Evolutionary conservation across 1,140 invertebrate genomes (phyloP).

Genomic region (Microplitis demolitor): DNA sequence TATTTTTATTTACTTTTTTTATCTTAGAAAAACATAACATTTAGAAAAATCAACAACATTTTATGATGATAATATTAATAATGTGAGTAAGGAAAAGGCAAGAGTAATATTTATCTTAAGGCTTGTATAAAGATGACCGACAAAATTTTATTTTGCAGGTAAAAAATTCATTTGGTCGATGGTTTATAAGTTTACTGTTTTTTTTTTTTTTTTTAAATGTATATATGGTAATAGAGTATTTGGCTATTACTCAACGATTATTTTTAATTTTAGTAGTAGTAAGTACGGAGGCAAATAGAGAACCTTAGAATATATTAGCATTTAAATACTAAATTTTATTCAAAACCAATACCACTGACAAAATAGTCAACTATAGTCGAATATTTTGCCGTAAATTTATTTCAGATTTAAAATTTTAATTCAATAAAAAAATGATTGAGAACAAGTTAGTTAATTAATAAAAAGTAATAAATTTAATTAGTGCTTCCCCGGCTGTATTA

Average conservation of each 20-base stretch:
- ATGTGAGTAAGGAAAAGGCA: neutral
- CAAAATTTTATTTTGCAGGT: neutral
- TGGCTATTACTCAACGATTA: too few species aligned
- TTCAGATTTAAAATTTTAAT: too few species aligned
- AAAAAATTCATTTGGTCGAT: neutral
- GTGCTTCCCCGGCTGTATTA: neutral
- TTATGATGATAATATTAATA: neutral
- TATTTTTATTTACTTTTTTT: too few species aligned
- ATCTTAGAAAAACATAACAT: neutral
- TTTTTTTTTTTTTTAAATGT: slow-evolving; percentile 1
- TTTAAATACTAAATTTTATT: neutral
- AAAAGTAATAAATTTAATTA: neutral
- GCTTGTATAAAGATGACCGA: neutral
- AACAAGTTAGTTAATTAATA: neutral
- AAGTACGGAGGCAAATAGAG: too few species aligned
- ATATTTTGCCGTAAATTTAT: too few species aligned
- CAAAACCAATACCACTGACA: neutral
- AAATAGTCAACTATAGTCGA: neutral
- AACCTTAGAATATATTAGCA: too few species aligned
- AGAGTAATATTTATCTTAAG: neutral
- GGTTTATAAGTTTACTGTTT: neutral
- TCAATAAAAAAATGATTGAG: too few species aligned
- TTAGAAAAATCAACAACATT: neutral
- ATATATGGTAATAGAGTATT: neutral
- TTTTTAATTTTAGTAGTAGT: too few species aligned